Conservation (phyloP, 1,140 invertebrate species). For the Diploscapter pachys region DNA sequence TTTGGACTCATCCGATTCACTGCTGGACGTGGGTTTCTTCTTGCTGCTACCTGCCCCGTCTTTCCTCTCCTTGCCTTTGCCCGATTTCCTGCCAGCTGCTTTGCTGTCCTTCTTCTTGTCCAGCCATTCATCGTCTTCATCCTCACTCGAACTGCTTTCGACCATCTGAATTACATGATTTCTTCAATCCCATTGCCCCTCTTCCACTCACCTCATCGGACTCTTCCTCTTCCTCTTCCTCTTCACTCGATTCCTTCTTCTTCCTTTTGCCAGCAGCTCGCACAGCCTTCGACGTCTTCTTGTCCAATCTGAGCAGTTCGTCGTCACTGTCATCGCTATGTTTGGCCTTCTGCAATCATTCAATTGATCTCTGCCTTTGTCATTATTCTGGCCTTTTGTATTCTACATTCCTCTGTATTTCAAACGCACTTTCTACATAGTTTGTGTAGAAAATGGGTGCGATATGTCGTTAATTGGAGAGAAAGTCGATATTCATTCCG, state of each 20-base stretch:
- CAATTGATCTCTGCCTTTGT: not conserved
- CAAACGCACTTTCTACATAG: not conserved
- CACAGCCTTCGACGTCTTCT: not conserved
- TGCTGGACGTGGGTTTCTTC: not conserved
- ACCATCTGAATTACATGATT: not conserved
- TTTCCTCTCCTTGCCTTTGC: not conserved
- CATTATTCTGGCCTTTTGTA: not conserved
- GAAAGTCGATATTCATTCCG: not conserved
- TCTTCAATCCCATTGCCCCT: not conserved
- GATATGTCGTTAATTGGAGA: not conserved
- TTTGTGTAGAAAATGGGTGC: not conserved
- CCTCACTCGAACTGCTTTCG: not conserved
- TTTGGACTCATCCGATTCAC: slow-evolving; percentile 1
- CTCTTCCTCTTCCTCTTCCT: slow-evolving; percentile 8
- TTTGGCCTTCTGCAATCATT: not conserved
- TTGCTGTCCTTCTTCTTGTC: not conserved
- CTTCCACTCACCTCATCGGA: not conserved
- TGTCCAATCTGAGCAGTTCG: not conserved
- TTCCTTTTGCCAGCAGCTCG: not conserved
- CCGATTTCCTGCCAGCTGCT: not conserved
- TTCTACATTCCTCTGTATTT: slow-evolving; percentile 3
- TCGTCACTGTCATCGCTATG: not conserved
- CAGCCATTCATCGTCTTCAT: not conserved
- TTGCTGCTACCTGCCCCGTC: not conserved
- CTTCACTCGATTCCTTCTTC: not conserved